phyloP scores from a whole-genome alignment of 1,140 invertebrate genomes.

The Oedothorax gibbosus region DNA sequence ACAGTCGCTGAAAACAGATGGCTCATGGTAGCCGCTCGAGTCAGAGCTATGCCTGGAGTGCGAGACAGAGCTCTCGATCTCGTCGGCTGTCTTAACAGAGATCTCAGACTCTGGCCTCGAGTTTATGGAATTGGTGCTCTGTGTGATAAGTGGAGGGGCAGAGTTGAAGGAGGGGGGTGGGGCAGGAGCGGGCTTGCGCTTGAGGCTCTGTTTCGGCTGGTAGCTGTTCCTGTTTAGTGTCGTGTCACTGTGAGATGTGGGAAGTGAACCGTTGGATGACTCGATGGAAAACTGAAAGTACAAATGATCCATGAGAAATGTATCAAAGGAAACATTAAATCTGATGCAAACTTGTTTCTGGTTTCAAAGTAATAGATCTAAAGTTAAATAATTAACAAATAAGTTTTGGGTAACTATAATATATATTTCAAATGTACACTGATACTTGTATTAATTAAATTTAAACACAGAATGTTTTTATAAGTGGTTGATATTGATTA shows the following conservation, averaged over 20 bases:
- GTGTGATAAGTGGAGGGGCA: slow-evolving; percentile 34
- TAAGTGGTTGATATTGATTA: too few species aligned
- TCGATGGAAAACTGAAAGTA: slow-evolving; percentile 66
- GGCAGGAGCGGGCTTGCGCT: slow-evolving; percentile 65
- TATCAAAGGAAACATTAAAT: too few species aligned
- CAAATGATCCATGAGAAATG: too few species aligned
- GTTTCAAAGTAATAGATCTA: too few species aligned
- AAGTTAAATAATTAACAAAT: too few species aligned
- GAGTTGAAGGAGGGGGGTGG: slow-evolving; percentile 46
- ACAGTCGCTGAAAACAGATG: slow-evolving; percentile 77
- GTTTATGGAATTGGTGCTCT: slow-evolving; percentile 53
- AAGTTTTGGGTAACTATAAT: too few species aligned
- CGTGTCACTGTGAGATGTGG: slow-evolving; percentile 71
- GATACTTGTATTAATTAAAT: too few species aligned
- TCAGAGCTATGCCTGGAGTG: slow-evolving; percentile 82
- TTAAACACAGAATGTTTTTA: too few species aligned
- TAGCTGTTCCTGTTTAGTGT: slow-evolving; percentile 47
- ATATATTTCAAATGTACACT: too few species aligned
- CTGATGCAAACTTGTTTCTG: too few species aligned
- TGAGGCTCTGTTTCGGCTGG: slow-evolving; percentile 62
- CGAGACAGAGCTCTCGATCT: slow-evolving; percentile 67
- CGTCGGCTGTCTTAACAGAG: slow-evolving; percentile 43
- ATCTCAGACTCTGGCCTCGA: slow-evolving; percentile 47
- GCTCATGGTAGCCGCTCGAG: slow-evolving; percentile 81
- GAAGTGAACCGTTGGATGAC: slow-evolving; percentile 69